Conservation (phyloP, 2,888 invertebrate species). For the Leptinotarsa tumamoca region DNA sequence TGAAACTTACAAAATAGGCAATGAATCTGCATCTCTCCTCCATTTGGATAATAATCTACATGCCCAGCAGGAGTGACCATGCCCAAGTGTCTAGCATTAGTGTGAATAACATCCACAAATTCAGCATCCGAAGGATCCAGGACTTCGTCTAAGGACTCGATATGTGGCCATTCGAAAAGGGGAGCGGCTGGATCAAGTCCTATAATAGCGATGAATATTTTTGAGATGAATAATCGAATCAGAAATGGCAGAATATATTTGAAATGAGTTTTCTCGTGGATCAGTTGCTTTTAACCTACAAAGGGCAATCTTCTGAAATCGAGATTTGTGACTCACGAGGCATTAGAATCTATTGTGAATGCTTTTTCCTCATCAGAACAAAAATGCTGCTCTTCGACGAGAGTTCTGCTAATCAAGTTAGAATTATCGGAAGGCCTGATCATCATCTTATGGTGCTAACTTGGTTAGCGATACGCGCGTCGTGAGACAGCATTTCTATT, state of each 20-base stretch:
- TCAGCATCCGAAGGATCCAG: slow-evolving; percentile 67
- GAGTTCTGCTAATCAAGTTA: too few relatives aligned
- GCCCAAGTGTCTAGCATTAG: slow-evolving; percentile 68
- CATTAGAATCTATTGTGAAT: too few relatives aligned
- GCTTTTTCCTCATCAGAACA: too few relatives aligned
- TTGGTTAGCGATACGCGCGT: too few relatives aligned
- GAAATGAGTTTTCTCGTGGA: not conserved
- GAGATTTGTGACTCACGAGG: too few relatives aligned
- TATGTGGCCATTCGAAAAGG: slow-evolving; percentile 64
- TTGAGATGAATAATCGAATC: not conserved
- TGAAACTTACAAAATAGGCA: slow-evolving; percentile 63
- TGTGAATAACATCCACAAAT: slow-evolving; percentile 71
- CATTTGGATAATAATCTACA: slow-evolving; percentile 74
- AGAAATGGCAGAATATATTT: not conserved
- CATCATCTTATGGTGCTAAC: too few relatives aligned
- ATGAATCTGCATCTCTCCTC: slow-evolving; percentile 71
- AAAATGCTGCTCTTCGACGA: too few relatives aligned
- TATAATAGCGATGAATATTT: slow-evolving; percentile 52
- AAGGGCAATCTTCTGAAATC: too few relatives aligned
- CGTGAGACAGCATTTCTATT: too few relatives aligned
- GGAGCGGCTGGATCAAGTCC: slow-evolving; percentile 71
- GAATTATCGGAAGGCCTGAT: too few relatives aligned
- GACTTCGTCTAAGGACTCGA: slow-evolving; percentile 61
- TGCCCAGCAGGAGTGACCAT: slow-evolving; percentile 66
- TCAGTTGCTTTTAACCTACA: too few relatives aligned